Conservation (phyloP, 2,797 vertebrate genomes). For the Catharus ustulatus region DNA sequence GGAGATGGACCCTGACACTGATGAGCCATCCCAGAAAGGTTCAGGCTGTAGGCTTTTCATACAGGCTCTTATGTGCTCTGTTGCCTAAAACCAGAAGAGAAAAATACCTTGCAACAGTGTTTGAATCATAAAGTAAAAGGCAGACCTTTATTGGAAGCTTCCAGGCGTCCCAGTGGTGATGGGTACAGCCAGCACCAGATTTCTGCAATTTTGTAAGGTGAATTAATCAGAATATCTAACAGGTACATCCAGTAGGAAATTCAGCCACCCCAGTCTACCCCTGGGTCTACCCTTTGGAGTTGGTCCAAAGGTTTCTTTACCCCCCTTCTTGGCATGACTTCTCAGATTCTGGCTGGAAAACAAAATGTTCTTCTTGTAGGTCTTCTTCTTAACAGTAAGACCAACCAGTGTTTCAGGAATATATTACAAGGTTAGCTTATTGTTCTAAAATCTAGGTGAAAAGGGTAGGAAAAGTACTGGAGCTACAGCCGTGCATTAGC, state of each 20-base stretch:
- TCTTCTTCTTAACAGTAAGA: background rate
- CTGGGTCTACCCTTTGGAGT: background rate
- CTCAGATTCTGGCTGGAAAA: background rate
- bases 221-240: background rate
- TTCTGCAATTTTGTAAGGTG: background rate
- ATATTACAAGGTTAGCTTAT: background rate
- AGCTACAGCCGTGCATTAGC: background rate
- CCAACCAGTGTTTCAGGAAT: background rate
- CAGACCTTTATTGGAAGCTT: background rate
- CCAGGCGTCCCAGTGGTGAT: background rate
- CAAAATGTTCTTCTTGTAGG: background rate
- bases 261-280: background rate
- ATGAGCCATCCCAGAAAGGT: background rate
- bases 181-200: accelerated
- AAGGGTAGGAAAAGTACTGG: background rate
- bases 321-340: background rate
- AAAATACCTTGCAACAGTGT: background rate
- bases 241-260: background rate
- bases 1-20: background rate
- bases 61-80: accelerated
- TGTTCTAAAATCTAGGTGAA: background rate
- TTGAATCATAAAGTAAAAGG: background rate
- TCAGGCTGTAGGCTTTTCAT: background rate
- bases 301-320: background rate
- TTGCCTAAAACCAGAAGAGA: background rate